Evolutionary conservation across 2,888 invertebrate species (phyloP), one percentile per base, ranked within the genome.

Genomic region (Neoascia interrupta): DNA sequence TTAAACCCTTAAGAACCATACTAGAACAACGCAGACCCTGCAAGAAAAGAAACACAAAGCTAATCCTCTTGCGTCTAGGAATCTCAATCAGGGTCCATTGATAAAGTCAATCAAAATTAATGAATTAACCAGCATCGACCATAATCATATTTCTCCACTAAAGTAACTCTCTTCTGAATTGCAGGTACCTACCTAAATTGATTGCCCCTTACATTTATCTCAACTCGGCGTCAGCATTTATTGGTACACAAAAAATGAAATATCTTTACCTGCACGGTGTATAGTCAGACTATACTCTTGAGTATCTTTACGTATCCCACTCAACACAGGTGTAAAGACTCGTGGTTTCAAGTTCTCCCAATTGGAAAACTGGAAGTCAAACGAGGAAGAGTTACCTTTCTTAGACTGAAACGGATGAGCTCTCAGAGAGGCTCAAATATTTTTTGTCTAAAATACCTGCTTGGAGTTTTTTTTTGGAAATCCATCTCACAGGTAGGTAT

Each of bases 81-180:
- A 16, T 21, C 53, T 64, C 47, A 76, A 76, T 76, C 72, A 72
- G 39, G 47, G 28, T 23, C 60, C 60, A 66, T 79, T 73, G 79
- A 79, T 68, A 68, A 26, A 53, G 66, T 61, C 73, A 79, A 73
- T 79, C 73, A 73, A 79, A 79, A 56, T 36, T 79, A 68, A 79
- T 73, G 61, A 73, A 61, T 61, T 66, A 73, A 54, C 73, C 10
- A 66, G 31, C 60, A 54, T 56, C 73, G 13, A n/a, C 31, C 8
- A n/a, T 31, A 51, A 19, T 21, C 45, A n/a, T n/a, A n/a, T n/a
- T n/a, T n/a, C 6, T 45, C 19, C 8, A 31, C 45, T n/a, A n/a
- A n/a, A n/a, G 45, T 31, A 39, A 41, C 41, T 68, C 79, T 79
- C 79, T 73, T 73, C 13, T 1, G 10, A 34, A 53, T 45, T 16